phyloP scores from a whole-genome alignment of 2,888 invertebrate genomes.

The Ochropleura leucogaster region DNA sequence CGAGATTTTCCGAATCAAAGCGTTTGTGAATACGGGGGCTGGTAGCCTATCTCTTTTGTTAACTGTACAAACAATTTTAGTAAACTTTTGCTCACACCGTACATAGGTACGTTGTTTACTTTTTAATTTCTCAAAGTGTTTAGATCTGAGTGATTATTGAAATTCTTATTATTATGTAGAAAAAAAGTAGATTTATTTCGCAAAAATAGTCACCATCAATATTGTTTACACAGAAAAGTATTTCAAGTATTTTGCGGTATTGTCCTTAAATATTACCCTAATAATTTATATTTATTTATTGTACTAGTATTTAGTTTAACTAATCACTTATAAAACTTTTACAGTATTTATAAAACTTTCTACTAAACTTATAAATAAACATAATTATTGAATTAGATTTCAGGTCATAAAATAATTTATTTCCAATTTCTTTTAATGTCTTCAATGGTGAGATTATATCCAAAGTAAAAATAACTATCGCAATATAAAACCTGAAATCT shows the following conservation, averaged over 20 bases:
- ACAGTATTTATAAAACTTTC: slow-evolving; percentile 32
- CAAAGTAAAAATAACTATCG: not conserved
- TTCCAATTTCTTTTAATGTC: no score
- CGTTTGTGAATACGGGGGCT: not conserved
- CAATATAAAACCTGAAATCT: slow-evolving; percentile 3
- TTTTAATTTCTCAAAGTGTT: not conserved
- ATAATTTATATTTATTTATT: not conserved
- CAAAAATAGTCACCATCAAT: not conserved
- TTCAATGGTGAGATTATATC: not conserved
- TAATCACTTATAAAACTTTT: not conserved
- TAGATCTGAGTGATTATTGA: slow-evolving; percentile 44
- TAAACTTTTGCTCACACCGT: slow-evolving; percentile 1
- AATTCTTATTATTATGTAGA: not conserved
- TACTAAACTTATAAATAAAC: not conserved
- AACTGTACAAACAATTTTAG: not conserved
- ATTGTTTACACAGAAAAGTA: slow-evolving; percentile 17
- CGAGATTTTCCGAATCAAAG: not conserved
- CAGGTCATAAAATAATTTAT: slow-evolving; percentile 17
- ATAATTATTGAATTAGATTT: slow-evolving; percentile 20
- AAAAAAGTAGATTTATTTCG: slow-evolving; percentile 6
- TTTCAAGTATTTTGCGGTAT: slow-evolving; percentile 40
- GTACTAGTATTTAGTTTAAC: slow-evolving; percentile 1
- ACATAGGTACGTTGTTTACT: not conserved
- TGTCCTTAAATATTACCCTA: slow-evolving; percentile 24
- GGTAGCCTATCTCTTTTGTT: not conserved